Evolutionary conservation across 1,140 invertebrate species (phyloP), one percentile per base, ranked within the genome.

Genomic region (Pentalonia nigronervosa): DNA sequence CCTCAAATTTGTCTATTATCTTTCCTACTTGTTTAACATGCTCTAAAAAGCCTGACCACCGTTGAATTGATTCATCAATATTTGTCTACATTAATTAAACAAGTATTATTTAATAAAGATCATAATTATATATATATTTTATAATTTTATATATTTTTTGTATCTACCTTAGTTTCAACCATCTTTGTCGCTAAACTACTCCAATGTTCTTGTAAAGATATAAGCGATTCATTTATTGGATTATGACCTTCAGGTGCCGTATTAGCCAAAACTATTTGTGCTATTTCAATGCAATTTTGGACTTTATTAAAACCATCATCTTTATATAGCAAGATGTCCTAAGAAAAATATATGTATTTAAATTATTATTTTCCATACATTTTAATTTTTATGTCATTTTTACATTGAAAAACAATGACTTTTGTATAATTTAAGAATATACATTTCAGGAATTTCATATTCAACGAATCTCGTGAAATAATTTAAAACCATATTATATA

Each of bases 231-330:
- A 94, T 99, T 98, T 88, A 99, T 98, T 20, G 96, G 96, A 94
- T 97, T 97, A 94, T 99, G 98, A 2, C 98, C 99, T 86, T 96
- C 95, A 2, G 98, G 97, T 8, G 98, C 97, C 0, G 98, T 99
- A 94, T 99, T 99, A 0, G 98, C 98, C 94, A 99, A 95, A n/a
- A 99, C 98, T 94, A 97, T 97, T 95, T 99, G 98, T 1, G 98
- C 98, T 94, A 98, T 95, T 95, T 99, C 98, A 36, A 99, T 97
- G 48, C 98, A 96, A 93, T 96, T 96, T 95, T 99, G 98, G 67
- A 97, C 97, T 95, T 98, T 98, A 1, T 96, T 96, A 94, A 98
- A 98, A 9, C 98, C 98, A 95, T 99, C 98, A 94, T 99, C 98
- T 95, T 99, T 98, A 60, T 97, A 97, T 23, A 98, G 95, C 36